Percentiles rank a stretch among this genome's conserved stretches.
Conservation (phyloP, 2,797 vertebrate species). For the Rhodeus uyekii region DNA sequence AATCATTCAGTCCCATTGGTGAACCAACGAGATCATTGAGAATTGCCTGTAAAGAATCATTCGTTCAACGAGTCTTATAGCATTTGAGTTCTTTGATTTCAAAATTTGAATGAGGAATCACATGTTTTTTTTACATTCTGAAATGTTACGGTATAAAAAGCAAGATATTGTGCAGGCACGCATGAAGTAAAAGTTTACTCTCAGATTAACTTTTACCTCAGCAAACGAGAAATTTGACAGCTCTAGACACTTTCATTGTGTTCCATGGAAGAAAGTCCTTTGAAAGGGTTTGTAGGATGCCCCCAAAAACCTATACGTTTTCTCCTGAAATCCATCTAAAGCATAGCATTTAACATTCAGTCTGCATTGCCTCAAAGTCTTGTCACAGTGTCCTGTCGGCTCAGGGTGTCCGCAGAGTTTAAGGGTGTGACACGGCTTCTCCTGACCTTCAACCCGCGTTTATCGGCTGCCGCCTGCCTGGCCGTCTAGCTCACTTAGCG, state of each 20-base stretch:
- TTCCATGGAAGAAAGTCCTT: not conserved
- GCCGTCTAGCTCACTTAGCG: conserved; percentile 19
- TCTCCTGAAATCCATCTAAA: not conserved
- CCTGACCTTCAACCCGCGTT: conserved; percentile 15
- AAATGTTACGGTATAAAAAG: not conserved
- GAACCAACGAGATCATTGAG: not conserved
- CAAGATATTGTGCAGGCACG: not conserved
- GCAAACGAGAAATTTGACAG: not conserved
- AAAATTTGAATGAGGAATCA: not conserved
- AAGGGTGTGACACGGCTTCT: conserved; percentile 1
- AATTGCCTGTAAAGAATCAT: not conserved
- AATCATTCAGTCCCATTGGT: not conserved
- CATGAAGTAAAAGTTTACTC: not conserved
- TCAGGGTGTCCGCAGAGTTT: conserved; percentile 4
- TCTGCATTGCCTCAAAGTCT: not conserved
- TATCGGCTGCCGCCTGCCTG: conserved; percentile 10
- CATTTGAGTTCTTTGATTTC: not conserved
- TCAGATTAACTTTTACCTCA: too few species aligned
- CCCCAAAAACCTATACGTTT: not conserved
- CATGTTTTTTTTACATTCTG: not conserved
- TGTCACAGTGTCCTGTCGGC: not conserved
- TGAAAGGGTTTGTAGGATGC: not conserved
- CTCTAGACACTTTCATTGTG: not conserved
- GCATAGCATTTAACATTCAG: not conserved
- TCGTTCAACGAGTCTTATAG: not conserved